phyloP scores from a whole-genome alignment of 2,797 vertebrate species.

The Microctenopoma lineatum region DNA sequence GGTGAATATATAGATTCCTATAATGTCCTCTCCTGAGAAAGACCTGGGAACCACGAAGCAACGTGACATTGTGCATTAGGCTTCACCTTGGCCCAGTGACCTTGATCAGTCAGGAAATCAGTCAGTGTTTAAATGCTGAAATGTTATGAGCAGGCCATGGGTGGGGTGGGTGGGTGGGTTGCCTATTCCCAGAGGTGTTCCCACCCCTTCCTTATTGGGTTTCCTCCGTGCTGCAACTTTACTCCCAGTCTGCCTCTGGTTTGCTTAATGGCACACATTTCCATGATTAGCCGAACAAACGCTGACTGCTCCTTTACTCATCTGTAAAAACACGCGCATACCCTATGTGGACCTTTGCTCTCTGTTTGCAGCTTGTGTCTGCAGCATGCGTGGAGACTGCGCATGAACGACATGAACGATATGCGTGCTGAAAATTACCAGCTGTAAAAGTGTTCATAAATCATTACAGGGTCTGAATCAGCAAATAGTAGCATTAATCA shows the following conservation, averaged over 20 bases:
- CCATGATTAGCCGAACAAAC: constrained; percentile 81
- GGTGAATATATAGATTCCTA: too few relatives aligned
- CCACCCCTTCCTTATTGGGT: constrained; percentile 35
- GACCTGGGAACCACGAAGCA: constrained; percentile 71
- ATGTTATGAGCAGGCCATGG: constrained; percentile 49
- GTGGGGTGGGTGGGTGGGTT: constrained; percentile 26
- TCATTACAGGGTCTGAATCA: constrained; percentile 66
- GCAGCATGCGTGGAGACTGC: neutral
- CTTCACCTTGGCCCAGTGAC: constrained; percentile 80
- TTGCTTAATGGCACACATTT: constrained; percentile 76
- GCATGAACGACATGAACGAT: constrained; percentile 53
- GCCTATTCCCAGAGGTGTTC: constrained; percentile 51
- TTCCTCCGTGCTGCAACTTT: constrained; percentile 23
- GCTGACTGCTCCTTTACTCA: constrained; percentile 48
- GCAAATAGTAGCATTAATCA: constrained; percentile 75
- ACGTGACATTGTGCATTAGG: constrained; percentile 72
- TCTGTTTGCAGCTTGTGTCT: constrained; percentile 22
- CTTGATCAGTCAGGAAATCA: constrained; percentile 80
- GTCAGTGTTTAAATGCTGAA: constrained; percentile 78
- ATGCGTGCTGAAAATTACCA: constrained; percentile 66
- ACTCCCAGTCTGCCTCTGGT: constrained; percentile 46
- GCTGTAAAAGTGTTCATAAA: constrained; percentile 77
- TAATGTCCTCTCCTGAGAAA: too few relatives aligned
- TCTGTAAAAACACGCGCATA: constrained; percentile 36
- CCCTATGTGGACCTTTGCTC: constrained; percentile 10